Evolutionary conservation across 1,140 invertebrate species (phyloP).

Genomic region (Callitettix versicolor): DNA sequence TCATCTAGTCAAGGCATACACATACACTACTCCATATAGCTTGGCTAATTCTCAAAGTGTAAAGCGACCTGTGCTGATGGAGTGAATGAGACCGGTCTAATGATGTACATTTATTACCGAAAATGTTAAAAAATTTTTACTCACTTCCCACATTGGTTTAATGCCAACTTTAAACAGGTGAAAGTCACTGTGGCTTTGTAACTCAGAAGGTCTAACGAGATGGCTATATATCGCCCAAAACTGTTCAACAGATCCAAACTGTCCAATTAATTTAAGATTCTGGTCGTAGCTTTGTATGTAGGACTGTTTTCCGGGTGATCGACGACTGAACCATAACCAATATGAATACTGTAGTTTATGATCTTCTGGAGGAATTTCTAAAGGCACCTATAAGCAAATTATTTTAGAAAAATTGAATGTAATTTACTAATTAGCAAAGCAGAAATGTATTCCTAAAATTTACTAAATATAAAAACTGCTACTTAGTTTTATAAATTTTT

Average conservation of each 20-base stretch:
- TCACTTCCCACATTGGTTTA: slow-evolving; percentile 94
- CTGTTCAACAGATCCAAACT: slow-evolving; percentile 86
- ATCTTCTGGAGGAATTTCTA: slow-evolving; percentile 61
- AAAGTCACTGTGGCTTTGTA: slow-evolving; percentile 85
- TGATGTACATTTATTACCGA: too few relatives aligned
- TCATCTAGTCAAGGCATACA: too few relatives aligned
- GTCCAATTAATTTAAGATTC: slow-evolving; percentile 63
- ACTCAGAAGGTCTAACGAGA: slow-evolving; percentile 74
- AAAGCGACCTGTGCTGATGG: too few relatives aligned
- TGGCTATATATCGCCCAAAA: slow-evolving; percentile 95
- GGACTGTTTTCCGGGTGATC: slow-evolving; percentile 54
- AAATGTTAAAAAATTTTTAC: too few relatives aligned
- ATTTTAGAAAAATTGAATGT: background rate
- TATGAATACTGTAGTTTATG: slow-evolving; percentile 84
- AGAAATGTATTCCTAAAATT: too few relatives aligned
- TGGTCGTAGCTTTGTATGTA: slow-evolving; percentile 58
- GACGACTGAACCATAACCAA: slow-evolving; percentile 78
- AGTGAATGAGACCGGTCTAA: too few relatives aligned
- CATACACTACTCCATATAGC: too few relatives aligned
- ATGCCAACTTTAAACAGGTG: slow-evolving; percentile 98
- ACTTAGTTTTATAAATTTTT: background rate
- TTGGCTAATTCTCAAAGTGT: too few relatives aligned
- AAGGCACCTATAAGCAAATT: slow-evolving; percentile 34
- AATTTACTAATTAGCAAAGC: background rate
- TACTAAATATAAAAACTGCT: too few relatives aligned